Conservation (phyloP, 2,888 invertebrate species). For the Agrochola litura region DNA sequence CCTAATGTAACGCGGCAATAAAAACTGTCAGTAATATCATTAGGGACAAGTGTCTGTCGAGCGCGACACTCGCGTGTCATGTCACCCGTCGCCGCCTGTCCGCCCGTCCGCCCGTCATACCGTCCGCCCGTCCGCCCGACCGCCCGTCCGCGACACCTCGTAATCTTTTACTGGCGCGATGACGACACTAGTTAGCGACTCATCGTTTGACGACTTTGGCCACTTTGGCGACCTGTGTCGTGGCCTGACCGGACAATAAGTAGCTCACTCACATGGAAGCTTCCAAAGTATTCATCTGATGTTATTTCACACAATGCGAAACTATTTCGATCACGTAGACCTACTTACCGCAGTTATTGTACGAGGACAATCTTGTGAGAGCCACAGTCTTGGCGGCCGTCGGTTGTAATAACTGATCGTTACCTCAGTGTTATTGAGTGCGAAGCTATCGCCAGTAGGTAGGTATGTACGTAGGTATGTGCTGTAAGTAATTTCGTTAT, state of each 20-base stretch:
- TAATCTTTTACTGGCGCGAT: constrained; percentile 36
- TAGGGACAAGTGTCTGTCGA: constrained; percentile 29
- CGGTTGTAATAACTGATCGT: constrained; percentile 6
- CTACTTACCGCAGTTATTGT: constrained; percentile 27
- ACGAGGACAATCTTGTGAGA: background rate
- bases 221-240: background rate
- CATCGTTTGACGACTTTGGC: background rate
- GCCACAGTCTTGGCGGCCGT: background rate
- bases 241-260: background rate
- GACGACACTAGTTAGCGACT: constrained; percentile 10
- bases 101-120: background rate
- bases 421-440: background rate
- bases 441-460: background rate
- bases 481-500: constrained; percentile 13
- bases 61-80: background rate
- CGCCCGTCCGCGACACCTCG: background rate
- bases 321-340: constrained; percentile 27
- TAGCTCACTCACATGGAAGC: background rate
- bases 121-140: background rate
- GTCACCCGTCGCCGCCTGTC: background rate
- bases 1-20: constrained; percentile 13
- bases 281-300: constrained; percentile 8
- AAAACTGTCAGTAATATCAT: constrained; percentile 30
- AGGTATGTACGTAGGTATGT: background rate
- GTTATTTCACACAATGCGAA: constrained; percentile 26